These are phyloP conservation scores for Holocentrus rufus DNA, from an alignment of 2,797 vertebrate species.

Conservation along the genomic window DNA sequence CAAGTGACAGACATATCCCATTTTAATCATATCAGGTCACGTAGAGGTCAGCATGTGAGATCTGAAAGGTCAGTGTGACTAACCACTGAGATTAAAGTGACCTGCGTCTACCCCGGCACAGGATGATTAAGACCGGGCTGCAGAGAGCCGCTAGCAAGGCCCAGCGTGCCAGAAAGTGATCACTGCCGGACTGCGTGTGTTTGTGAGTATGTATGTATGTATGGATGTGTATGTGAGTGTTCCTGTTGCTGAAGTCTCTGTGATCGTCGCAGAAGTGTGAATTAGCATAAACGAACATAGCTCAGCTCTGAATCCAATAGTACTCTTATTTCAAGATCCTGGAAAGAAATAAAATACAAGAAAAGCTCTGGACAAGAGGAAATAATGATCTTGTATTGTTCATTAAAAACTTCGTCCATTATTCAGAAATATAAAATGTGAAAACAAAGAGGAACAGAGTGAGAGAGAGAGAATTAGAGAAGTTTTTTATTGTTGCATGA, in stretches of 20 bases:
- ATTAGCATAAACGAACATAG: conserved; percentile 16
- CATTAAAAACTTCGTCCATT: not conserved
- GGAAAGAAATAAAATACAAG: not conserved
- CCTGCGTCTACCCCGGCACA: conserved; percentile 41
- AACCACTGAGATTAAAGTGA: conserved; percentile 67
- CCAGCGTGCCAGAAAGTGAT: conserved; percentile 17
- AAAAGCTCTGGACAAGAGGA: not conserved
- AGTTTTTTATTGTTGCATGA: not conserved
- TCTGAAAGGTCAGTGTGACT: conserved; percentile 62
- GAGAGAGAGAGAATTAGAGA: not conserved
- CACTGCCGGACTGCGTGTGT: conserved; percentile 28
- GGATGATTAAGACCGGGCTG: conserved; percentile 52
- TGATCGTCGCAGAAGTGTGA: conserved; percentile 35
- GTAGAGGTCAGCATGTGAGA: conserved; percentile 50
- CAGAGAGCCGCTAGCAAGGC: conserved; percentile 38
- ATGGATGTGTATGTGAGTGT: not conserved
- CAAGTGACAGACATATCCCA: conserved; percentile 44
- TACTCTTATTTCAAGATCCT: not conserved
- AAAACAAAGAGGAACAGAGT: not conserved
- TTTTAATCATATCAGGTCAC: conserved; percentile 57
- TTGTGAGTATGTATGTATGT: conserved; percentile 17
- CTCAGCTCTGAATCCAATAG: not conserved
- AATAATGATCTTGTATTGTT: not conserved
- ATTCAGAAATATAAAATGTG: not conserved
- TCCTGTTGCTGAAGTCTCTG: conserved; percentile 8